Evolutionary conservation across 2,113 vertebrate genomes (phyloP).

Genomic region (Aldabrachelys gigantea): DNA sequence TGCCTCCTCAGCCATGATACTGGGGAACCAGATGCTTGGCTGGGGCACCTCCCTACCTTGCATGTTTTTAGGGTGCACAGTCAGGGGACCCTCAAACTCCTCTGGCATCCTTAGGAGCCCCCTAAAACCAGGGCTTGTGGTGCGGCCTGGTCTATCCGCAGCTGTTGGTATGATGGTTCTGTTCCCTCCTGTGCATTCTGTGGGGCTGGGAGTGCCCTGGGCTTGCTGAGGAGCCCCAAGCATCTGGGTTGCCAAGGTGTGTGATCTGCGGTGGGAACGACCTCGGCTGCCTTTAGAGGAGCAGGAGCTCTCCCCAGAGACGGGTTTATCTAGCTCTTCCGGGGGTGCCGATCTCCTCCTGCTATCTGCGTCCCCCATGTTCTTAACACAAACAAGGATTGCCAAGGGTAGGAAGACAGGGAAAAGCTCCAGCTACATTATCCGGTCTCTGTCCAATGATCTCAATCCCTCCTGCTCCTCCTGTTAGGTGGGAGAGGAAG

Average conservation of each 20-base stretch:
- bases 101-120: background rate
- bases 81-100: background rate
- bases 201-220: background rate
- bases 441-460: rapidly evolving
- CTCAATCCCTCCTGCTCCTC: background rate
- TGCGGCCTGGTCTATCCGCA: background rate
- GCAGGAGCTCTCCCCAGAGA: background rate
- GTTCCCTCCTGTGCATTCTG: background rate
- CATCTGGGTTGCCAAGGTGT: background rate
- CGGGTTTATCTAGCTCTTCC: background rate
- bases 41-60: background rate
- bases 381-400: background rate
- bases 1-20: background rate
- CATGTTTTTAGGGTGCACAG: background rate
- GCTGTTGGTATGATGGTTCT: background rate
- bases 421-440: background rate
- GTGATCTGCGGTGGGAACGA: constrained; percentile 2
- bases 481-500: background rate
- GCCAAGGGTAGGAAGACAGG: background rate
- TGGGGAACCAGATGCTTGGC: background rate
- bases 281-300: background rate
- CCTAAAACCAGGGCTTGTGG: background rate
- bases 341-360: background rate
- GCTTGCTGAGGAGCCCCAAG: background rate
- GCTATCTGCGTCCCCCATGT: background rate